phyloP scores from a whole-genome alignment of 2,888 invertebrate genomes.

The Clivina fossor region DNA sequence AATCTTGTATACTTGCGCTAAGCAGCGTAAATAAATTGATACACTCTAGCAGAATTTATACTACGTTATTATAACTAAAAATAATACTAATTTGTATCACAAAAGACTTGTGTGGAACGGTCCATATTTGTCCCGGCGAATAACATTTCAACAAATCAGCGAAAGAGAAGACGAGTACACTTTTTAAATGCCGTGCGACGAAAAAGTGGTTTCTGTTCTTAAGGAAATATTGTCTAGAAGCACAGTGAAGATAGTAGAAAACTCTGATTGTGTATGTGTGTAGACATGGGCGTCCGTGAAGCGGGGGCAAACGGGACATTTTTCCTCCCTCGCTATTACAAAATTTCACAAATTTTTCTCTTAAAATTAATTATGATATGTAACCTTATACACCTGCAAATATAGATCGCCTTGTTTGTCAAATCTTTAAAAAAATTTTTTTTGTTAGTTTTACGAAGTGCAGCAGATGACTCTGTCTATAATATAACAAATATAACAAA shows the following conservation, averaged over 20 bases:
- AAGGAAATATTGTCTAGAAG: constrained; percentile 1
- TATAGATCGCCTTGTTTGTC: too few species aligned
- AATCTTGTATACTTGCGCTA: constrained; percentile 3
- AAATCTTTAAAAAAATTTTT: too few species aligned
- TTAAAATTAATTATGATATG: too few species aligned
- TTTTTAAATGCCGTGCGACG: not conserved
- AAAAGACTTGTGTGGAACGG: constrained; percentile 27
- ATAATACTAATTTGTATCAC: constrained; percentile 34
- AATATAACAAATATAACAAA: too few species aligned
- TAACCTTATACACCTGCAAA: too few species aligned
- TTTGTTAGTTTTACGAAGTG: too few species aligned
- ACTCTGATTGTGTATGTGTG: not conserved
- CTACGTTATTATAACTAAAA: constrained; percentile 31
- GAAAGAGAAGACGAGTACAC: constrained; percentile 8
- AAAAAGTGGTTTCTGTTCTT: constrained; percentile 7
- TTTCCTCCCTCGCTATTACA: too few species aligned
- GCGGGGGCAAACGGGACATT: too few species aligned
- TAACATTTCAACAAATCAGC: constrained; percentile 29
- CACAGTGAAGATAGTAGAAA: too few species aligned
- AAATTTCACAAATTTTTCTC: too few species aligned
- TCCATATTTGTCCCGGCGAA: constrained; percentile 30
- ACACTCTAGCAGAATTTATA: constrained; percentile 28
- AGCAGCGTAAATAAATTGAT: constrained; percentile 26
- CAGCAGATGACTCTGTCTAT: too few species aligned
- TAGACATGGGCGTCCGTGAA: not conserved